Evolutionary conservation across 1,140 invertebrate genomes (phyloP).

Genomic region (Ladona fulva): DNA sequence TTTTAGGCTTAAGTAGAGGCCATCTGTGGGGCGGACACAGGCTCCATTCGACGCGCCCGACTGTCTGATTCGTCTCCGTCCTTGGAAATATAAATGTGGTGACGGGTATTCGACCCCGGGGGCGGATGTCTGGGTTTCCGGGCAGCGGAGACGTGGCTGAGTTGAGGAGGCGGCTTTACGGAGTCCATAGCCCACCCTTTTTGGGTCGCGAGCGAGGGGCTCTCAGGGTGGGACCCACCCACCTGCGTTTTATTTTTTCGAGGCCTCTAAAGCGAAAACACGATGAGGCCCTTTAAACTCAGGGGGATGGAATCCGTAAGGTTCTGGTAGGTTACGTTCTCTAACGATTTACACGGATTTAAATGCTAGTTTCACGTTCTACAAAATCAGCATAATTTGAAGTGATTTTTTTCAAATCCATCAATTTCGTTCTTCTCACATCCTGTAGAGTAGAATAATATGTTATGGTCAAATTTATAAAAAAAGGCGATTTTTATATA

Average conservation of each 20-base stretch:
- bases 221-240: neutral
- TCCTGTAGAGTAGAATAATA: too few species aligned
- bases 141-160: neutral
- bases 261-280: neutral
- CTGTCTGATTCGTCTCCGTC: neutral
- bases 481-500: too few species aligned
- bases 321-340: neutral
- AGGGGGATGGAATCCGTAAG: neutral
- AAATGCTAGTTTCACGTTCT: too few species aligned
- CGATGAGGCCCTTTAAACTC: neutral
- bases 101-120: neutral
- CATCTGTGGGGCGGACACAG: neutral
- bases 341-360: neutral
- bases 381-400: too few species aligned
- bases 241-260: neutral
- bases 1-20: too few species aligned
- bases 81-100: neutral
- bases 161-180: too few species aligned
- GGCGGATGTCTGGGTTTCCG: slow-evolving; percentile 5
- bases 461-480: too few species aligned
- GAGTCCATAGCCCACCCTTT: too few species aligned
- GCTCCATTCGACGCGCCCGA: neutral
- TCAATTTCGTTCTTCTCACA: too few species aligned
- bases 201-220: too few species aligned
- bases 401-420: too few species aligned